phyloP scores from a whole-genome alignment of 2,113 vertebrate genomes.

The Rattus rattus region DNA sequence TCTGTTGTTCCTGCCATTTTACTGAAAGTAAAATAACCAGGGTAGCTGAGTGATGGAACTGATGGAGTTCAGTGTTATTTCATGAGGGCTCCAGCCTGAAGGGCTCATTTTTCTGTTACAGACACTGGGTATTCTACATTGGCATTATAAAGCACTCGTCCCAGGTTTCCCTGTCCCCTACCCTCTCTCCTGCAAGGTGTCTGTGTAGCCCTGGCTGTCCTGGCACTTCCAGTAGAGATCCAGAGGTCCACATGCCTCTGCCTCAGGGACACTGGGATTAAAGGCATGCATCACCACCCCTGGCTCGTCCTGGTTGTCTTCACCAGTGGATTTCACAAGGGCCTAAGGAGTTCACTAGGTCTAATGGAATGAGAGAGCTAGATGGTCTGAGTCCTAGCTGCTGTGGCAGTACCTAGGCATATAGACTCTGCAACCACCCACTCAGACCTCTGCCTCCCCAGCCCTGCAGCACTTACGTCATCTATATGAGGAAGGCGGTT shows the following conservation, averaged over 20 bases:
- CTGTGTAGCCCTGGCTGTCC: background rate
- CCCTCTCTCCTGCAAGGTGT: background rate
- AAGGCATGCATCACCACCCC: no score
- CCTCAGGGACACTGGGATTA: background rate
- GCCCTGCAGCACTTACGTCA: conserved; percentile 86
- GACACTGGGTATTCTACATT: background rate
- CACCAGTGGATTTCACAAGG: background rate
- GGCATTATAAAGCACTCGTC: background rate
- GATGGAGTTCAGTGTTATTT: background rate
- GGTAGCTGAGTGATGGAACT: background rate
- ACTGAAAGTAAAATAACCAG: conserved; percentile 30
- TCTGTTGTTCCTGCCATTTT: conserved; percentile 21
- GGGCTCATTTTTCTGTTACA: background rate
- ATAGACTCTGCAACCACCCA: conserved; percentile 90
- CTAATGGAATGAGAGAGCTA: background rate
- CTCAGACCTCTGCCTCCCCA: conserved; percentile 90
- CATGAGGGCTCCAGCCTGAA: background rate
- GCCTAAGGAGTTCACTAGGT: background rate
- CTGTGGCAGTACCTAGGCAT: conserved; percentile 90
- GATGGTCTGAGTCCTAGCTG: conserved; percentile 86
- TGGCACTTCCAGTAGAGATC: background rate
- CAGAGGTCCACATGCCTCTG: background rate
- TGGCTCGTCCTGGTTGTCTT: background rate
- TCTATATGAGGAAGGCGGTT: conserved; percentile 43
- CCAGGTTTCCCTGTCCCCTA: background rate